Base-by-base conservation (phyloP, 64 coral and sea anemone species). In the Trachythela sp. region DNA sequence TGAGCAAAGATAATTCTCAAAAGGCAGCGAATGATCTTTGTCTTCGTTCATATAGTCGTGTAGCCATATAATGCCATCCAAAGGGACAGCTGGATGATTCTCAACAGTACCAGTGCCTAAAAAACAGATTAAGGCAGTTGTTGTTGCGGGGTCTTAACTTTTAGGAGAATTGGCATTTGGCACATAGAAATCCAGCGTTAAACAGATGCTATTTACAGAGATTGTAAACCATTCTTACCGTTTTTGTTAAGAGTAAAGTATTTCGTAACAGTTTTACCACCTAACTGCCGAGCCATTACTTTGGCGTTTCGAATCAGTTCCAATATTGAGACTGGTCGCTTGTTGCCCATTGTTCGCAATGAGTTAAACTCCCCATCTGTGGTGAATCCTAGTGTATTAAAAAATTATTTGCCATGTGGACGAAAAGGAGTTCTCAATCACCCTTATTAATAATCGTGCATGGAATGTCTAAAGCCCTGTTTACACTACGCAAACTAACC, bases 311-410 rank as follows among this genome's bases (percentile, higher is more conserved):
- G 24, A 10, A 72, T 72, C 17, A 72, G 15, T 72, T 72, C 68
- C 0, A 72, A 14, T 24, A 72, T 72, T 10, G 68, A 72, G 0
- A 72, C 26, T 30, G 68, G n/a, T 72, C 68, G 24, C 7, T 72
- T 72, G 10, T 35, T 72, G 9, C 68, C 68, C 32, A 35, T 30
- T 22, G 14, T 72, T 26, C 68, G 17, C 27, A 72, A 26, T 35
- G 68, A 30, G 68, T 72, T 72, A 72, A 72, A 72, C 27, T 72
- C 68, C 26, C 68, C 68, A 72, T 72, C 68, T 30, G 68, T 72
- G 17, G 68, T 72, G 32, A 72, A 72, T 10, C 68, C 68, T 72
- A 10, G 13, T 15, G 49, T 52, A 52, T 15, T 10, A 52, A 15
- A 52, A 52, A 52, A n/a, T n/a, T n/a, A n/a, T n/a, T n/a, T n/a